Evolutionary conservation across 2,888 invertebrate genomes (phyloP).

Genomic region (Teleogryllus oceanicus): DNA sequence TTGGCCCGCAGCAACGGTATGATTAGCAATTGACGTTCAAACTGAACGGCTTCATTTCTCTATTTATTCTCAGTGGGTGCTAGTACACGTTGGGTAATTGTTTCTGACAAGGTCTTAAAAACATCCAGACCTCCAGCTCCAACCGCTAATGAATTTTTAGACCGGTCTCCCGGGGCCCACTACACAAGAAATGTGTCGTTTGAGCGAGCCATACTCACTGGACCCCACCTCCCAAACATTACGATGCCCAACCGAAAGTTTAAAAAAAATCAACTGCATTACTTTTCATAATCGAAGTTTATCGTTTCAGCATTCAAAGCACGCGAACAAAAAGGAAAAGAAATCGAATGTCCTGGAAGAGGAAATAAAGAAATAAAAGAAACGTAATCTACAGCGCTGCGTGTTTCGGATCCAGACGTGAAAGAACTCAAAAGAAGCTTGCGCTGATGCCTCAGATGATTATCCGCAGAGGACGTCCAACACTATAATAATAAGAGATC

Average conservation of each 20-base stretch:
- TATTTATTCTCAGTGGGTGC: not conserved
- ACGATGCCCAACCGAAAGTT: not conserved
- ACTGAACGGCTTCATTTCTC: not conserved
- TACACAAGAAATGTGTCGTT: not conserved
- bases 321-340: not conserved
- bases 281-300: conserved; percentile 12
- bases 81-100: not conserved
- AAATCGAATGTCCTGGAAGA: too few relatives aligned
- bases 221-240: not conserved
- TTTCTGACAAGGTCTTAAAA: not conserved
- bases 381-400: not conserved
- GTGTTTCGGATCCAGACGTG: not conserved
- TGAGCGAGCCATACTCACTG: not conserved
- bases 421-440: not conserved
- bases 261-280: not conserved
- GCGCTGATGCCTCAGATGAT: not conserved
- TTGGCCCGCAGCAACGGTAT: too few relatives aligned
- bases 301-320: not conserved
- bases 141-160: conserved; percentile 3
- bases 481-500: conserved; percentile 1
- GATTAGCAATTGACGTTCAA: too few relatives aligned
- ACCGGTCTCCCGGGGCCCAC: not conserved
- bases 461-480: not conserved
- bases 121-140: not conserved
- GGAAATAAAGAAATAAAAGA: not conserved